phyloP scores from a whole-genome alignment of 2,113 vertebrate genomes.

The pig (Sus scrofa) region DNA sequence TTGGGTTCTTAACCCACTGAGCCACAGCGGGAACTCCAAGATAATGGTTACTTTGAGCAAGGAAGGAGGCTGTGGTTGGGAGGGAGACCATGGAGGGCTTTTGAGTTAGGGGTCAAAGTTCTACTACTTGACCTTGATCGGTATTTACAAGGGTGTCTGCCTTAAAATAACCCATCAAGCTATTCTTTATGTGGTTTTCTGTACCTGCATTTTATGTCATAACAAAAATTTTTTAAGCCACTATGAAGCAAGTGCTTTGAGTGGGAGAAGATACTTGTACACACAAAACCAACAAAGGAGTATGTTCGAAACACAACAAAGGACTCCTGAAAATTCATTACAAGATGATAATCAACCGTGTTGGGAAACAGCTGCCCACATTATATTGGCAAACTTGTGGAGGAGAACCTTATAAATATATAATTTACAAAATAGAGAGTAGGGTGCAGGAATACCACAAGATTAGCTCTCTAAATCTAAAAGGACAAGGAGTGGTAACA shows the following conservation, averaged over 20 bases:
- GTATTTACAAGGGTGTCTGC: neutral
- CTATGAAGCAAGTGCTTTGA: neutral
- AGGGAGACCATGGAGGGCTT: neutral
- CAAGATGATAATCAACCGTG: neutral
- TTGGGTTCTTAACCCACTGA: no score
- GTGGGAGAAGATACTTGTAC: neutral
- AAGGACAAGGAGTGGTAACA: neutral
- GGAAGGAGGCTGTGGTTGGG: neutral
- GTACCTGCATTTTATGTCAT: slow-evolving; percentile 3
- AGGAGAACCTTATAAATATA: neutral
- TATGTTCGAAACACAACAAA: neutral
- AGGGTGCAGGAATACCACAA: neutral
- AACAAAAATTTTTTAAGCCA: neutral
- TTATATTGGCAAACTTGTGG: neutral
- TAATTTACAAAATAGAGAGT: neutral
- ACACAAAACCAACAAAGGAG: neutral
- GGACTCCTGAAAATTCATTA: neutral
- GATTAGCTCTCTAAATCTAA: neutral
- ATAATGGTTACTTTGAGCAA: neutral
- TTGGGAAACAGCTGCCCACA: neutral
- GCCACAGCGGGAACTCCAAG: no score
- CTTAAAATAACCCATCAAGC: neutral
- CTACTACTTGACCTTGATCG: neutral
- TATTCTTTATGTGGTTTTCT: neutral
- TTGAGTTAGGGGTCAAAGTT: neutral